Evolutionary conservation across 2,797 vertebrate species (phyloP).

Genomic region (Danio aesculapii): DNA sequence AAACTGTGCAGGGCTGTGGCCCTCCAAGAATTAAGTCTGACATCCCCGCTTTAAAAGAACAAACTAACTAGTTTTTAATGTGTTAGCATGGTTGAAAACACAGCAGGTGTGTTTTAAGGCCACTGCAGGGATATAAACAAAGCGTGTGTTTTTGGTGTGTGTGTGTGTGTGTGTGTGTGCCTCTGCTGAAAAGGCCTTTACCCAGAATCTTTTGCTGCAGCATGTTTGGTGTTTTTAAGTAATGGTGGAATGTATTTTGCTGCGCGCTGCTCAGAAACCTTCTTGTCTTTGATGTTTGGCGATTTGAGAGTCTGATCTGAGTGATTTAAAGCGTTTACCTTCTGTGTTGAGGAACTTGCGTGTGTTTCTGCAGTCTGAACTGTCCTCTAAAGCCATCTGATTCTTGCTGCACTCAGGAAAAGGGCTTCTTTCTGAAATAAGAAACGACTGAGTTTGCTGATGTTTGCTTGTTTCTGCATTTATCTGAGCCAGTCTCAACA

Average conservation of each 20-base stretch:
- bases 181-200: constrained; percentile 38
- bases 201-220: constrained; percentile 28
- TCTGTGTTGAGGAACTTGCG: background rate
- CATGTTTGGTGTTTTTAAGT: constrained; percentile 6
- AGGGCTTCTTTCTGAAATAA: constrained; percentile 45
- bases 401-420: constrained; percentile 19
- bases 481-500: constrained; percentile 25
- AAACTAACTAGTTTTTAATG: background rate
- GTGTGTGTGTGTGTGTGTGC: background rate
- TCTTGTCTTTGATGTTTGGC: background rate
- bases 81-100: background rate
- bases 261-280: constrained; percentile 21
- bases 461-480: constrained; percentile 1
- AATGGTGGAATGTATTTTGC: constrained; percentile 46
- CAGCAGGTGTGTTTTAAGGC: background rate
- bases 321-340: background rate
- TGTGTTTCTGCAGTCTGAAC: background rate
- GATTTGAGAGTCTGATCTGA: background rate
- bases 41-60: background rate
- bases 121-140: background rate
- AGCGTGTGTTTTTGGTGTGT: background rate
- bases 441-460: constrained; percentile 25
- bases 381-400: background rate
- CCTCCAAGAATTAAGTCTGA: too few species aligned
- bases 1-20: too few species aligned